Percentiles rank a stretch among this genome's conserved stretches.
These are phyloP conservation scores for Nasua narica DNA, from an alignment of 2,797 vertebrate genomes.

Conservation along the genomic window DNA sequence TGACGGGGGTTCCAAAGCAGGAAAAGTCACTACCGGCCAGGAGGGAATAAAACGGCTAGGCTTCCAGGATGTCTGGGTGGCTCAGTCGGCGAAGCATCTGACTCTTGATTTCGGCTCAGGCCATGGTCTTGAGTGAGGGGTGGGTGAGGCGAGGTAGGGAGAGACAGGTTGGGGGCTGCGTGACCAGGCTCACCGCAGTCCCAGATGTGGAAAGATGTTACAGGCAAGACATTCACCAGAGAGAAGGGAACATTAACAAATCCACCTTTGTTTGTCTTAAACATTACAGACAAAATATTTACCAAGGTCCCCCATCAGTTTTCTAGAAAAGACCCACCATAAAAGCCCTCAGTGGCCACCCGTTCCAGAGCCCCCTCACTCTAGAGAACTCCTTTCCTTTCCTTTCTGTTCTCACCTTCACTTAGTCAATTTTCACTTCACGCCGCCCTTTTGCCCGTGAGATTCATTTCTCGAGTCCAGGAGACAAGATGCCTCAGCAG, in stretches of 20 bases:
- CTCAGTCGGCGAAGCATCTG: neutral
- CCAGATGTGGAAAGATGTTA: neutral
- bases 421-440: neutral
- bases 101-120: neutral
- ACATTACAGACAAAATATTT: neutral
- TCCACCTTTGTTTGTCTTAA: neutral
- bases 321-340: neutral
- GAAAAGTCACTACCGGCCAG: neutral
- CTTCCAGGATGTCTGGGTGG: neutral
- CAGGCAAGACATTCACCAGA: neutral
- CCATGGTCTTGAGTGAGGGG: neutral
- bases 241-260: neutral
- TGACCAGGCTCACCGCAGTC: neutral
- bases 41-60: neutral
- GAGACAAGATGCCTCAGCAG: neutral
- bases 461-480: neutral
- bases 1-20: neutral
- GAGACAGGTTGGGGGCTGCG: neutral
- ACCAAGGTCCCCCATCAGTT: neutral
- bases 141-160: rapidly evolving
- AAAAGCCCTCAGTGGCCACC: neutral
- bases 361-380: neutral
- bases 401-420: neutral
- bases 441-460: neutral
- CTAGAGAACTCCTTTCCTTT: neutral